A percentile compares a stretch with the other conserved stretches of the same genome.
Evolutionary conservation across 2,888 invertebrate species (phyloP).

Genomic region (Sussaba pulchella): DNA sequence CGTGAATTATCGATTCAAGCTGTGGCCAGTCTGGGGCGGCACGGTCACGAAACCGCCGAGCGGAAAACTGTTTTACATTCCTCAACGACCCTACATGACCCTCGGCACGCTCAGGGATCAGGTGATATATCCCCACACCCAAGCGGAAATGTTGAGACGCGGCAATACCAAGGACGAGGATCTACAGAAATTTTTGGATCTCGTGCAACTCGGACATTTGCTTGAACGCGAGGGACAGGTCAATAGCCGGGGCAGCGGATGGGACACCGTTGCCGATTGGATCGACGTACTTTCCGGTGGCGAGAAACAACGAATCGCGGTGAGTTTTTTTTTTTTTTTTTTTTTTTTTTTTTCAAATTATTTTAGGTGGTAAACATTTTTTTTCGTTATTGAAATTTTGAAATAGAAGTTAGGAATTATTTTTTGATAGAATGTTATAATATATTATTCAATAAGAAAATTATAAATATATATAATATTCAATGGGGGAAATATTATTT

Average conservation of each 20-base stretch:
- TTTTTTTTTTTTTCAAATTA: constrained; percentile 8
- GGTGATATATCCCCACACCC: constrained; percentile 97
- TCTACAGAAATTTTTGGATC: constrained; percentile 90
- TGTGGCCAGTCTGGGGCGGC: constrained; percentile 99
- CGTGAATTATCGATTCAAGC: no score
- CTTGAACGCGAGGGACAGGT: constrained; percentile 90
- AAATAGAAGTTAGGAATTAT: no score
- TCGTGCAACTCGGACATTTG: constrained; percentile 94
- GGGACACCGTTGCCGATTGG: constrained; percentile 98
- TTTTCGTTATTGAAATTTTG: no score
- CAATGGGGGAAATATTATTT: no score
- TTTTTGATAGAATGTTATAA: no score
- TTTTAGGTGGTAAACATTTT: no score
- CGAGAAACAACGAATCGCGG: constrained; percentile 98
- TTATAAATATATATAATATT: no score
- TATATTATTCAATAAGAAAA: no score
- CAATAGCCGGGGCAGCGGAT: constrained; percentile 87
- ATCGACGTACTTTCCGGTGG: constrained; percentile 99
- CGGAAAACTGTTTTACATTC: constrained; percentile 98
- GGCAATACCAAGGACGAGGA: constrained; percentile 91
- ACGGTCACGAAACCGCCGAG: constrained; percentile 97
- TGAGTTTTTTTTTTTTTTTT: constrained; percentile 80
- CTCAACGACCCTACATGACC: constrained; percentile 99
- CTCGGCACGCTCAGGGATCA: constrained; percentile 97
- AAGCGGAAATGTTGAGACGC: constrained; percentile 92